Base-by-base conservation (phyloP, 64 coral and sea anemone species). In the Stylophora pistillata region DNA sequence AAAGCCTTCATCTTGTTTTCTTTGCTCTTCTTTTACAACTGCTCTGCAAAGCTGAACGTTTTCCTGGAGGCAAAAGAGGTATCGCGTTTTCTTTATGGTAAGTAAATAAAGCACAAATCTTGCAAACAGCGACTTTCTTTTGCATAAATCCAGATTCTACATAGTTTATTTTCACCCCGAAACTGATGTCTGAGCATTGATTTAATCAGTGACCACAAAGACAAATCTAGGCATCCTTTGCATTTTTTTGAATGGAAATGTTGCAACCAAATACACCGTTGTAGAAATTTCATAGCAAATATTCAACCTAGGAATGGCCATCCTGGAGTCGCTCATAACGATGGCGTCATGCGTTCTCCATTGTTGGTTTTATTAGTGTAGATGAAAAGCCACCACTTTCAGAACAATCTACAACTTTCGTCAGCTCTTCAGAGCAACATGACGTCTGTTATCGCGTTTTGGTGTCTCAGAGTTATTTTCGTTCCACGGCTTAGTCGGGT, bases 61-160 rank as follows among this genome's bases (percentile, higher is more conserved):
- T 97, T 93, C 27, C 76, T 97, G 29, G 91, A 89, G 26, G 95
- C 56, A 10, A 85, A 78, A 83, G 95, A 97, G 28, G 95, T 93
- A 30, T 89, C 95, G 54, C 95, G 95, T 84, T 97, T 97, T 93
- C 95, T 97, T 21, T 97, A 97, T 70, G 95, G 95, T 97, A 85
- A 93, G 95, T 87, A 85, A 33, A 73, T 26, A 30, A 85, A 55
- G 68, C 79, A 71, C 23, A 78, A 57, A 28, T 86, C 28, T 61
- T 53, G 56, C 88, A 25, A 31, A 12, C 12, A 93, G 89, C 26
- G 15, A 61, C 56, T 70, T 31, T 37, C 74, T 69, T 86, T 34
- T 76, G 60, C 23, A 69, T 86, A 77, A 28, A 57, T 26, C 76
- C 11, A 56, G 23, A 18, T 73, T 33, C 18, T 65, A 29, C 5